Base-by-base conservation (phyloP, 2,113 vertebrate species). In the Callaeas wilsoni region DNA sequence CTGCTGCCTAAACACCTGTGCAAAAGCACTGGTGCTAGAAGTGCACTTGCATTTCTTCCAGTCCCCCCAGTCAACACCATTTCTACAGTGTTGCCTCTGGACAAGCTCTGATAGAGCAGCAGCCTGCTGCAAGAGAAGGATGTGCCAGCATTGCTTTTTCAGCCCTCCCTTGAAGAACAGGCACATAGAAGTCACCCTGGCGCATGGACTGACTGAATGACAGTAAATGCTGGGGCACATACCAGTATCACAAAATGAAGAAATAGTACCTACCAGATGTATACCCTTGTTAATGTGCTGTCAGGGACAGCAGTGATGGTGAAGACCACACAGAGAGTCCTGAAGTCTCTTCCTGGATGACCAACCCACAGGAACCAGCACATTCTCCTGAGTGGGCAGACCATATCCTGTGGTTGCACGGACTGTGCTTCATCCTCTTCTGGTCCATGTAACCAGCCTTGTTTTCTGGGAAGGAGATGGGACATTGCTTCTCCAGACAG, bases 301-400 rank as follows among this genome's bases (percentile, higher is more conserved):
- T 56, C 37, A 57, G 62, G 22, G 17, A 50, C 32, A 75, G 35
- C 26, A 50, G 42, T 21, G 17, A 35, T 42, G 30, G 32, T 56
- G 32, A 67, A 25, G 14, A 62, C 16, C 9, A 21, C 1, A 5
- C 12, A 46, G 46, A 62, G 9, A 65, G 37, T 17, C 37, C 15
- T 1, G 0, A 41, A 35, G 5, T 18, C 46, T 77, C 16, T 27
- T 81, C 22, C 82, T 56, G 49, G 39, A 25, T 21, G 10, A 59
- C 12, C 2, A 13, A 16, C 3, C 4, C 3, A 1, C 35, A 77
- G 73, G 17, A 32, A 52, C 1, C 30, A 56, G 16, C 20, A 59
- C 7, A 2, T 4, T 65, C 32, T 53, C 14, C 53, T 1, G 0
- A 1, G 2, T 12, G 7, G 9, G 7, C 46, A 75, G 20, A 37